These are phyloP conservation scores for Myopa tessellatipennis DNA, from an alignment of 2,888 invertebrate genomes.

Conservation along the genomic window DNA sequence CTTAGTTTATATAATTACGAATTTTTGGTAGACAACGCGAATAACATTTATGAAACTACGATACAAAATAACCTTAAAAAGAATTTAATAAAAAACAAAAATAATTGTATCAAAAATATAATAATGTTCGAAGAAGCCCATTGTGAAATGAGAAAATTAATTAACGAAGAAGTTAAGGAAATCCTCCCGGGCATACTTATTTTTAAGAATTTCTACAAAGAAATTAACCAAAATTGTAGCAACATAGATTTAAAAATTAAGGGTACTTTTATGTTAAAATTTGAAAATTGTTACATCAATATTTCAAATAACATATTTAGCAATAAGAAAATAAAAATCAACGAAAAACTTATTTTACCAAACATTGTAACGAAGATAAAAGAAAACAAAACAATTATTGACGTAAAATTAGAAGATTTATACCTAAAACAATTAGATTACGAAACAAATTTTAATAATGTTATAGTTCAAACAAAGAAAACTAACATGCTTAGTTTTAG, in stretches of 20 bases:
- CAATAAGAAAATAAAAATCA: conserved; percentile 39
- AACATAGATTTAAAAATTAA: conserved; percentile 37
- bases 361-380: conserved; percentile 40
- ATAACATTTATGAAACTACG: conserved; percentile 30
- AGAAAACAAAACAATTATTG: conserved; percentile 35
- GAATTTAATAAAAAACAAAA: conserved; percentile 23
- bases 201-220: conserved; percentile 37
- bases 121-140: conserved; percentile 38
- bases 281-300: conserved; percentile 41
- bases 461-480: background rate
- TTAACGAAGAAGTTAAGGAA: conserved; percentile 31
- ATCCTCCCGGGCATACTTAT: conserved; percentile 35
- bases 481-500: background rate
- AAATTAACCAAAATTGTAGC: conserved; percentile 41
- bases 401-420: conserved; percentile 35
- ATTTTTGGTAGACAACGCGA: conserved; percentile 35
- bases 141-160: conserved; percentile 34
- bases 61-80: conserved; percentile 37
- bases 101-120: conserved; percentile 38
- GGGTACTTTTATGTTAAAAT: conserved; percentile 41
- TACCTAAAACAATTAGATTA: conserved; percentile 18
- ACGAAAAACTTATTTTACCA: conserved; percentile 40
- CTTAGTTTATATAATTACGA: conserved; percentile 12
- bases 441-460: background rate
- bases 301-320: conserved; percentile 35